Base-by-base conservation (phyloP, 2,113 vertebrate species). In the Dipodomys ordii region DNA sequence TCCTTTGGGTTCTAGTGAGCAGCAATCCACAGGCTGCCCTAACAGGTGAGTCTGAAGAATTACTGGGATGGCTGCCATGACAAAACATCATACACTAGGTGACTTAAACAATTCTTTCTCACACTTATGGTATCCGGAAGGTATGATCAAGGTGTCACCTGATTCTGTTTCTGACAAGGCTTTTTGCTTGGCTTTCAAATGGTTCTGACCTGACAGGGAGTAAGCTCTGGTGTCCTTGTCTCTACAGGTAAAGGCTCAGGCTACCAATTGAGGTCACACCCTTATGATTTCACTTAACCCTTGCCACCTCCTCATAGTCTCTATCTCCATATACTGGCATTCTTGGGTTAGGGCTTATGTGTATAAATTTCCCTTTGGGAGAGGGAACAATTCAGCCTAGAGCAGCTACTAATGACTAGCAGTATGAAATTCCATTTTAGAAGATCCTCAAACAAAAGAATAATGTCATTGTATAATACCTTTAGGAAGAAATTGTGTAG, bases 401-500 rank as follows among this genome's bases (percentile, higher is more conserved):
- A 71, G 20, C 30, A 81, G 25, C 83, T 30, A 68, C 12, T 60
- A 69, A 78, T 13, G 28, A 67, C 12, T 35, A 72, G 82, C 4
- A 3, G 32, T 20, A 27, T 35, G 32, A 39, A 79, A 76, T 86
- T 88, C 18, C 53, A 91, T 81, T 95, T 93, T 69, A 94, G 39
- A 94, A 77, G 44, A 46, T 86, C 23, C 62, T 27, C 65, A 92
- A 71, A 68, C 35, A 86, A 49, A 62, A 84, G 44, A 46, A 57
- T 72, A 68, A 90, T 87, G 57, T 78, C 39, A 28, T 64, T 80
- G 25, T 15, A 82, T 84, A 20, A 90, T 46, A 88, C 90, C 28
- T 30, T 85, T 81, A 84, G 81, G 15, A 79, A 77, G 28, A 90
- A 92, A 83, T 92, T 80, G 25, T 73, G 83, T 78, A 84, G n/a